These are phyloP conservation scores for Motacilla alba DNA, from an alignment of 2,113 vertebrate species.

Conservation along the genomic window DNA sequence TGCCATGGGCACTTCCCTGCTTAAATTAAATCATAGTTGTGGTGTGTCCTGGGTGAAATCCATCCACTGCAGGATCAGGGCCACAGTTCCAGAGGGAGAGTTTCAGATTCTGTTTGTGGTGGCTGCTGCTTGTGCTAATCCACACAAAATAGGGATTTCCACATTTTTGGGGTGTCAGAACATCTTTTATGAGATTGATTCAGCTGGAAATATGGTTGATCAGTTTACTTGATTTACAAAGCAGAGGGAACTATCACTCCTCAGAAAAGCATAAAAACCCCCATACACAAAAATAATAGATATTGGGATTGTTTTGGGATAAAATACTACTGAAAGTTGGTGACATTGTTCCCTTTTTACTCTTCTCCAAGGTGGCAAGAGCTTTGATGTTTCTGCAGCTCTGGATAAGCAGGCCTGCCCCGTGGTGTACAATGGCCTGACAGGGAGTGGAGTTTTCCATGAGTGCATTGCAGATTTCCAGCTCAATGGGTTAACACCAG, in stretches of 20 bases:
- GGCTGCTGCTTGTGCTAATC: not conserved
- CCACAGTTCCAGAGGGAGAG: not conserved
- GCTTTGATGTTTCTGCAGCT: constrained; percentile 4
- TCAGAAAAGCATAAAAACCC: not conserved
- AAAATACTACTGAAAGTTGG: not conserved
- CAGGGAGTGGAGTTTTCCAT: constrained; percentile 1
- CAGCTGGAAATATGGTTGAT: not conserved
- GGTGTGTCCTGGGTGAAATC: not conserved
- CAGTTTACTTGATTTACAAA: not conserved
- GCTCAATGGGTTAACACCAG: not conserved
- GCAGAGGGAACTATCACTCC: not conserved
- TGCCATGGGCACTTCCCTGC: not conserved
- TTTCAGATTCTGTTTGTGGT: not conserved
- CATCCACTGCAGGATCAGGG: not conserved
- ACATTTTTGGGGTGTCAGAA: not conserved
- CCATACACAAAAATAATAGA: not conserved
- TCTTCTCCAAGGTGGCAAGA: constrained; percentile 12
- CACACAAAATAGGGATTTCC: not conserved
- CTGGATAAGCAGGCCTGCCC: constrained; percentile 42
- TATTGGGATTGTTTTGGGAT: not conserved
- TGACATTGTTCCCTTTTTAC: not conserved
- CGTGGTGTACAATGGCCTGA: constrained; percentile 26
- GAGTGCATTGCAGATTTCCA: constrained; percentile 57
- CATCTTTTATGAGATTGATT: not conserved
- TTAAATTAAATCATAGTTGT: not conserved